Percentiles rank a stretch among this genome's conserved stretches.
Conservation (phyloP, 2,113 vertebrate species). For the Pimephales promelas region DNA sequence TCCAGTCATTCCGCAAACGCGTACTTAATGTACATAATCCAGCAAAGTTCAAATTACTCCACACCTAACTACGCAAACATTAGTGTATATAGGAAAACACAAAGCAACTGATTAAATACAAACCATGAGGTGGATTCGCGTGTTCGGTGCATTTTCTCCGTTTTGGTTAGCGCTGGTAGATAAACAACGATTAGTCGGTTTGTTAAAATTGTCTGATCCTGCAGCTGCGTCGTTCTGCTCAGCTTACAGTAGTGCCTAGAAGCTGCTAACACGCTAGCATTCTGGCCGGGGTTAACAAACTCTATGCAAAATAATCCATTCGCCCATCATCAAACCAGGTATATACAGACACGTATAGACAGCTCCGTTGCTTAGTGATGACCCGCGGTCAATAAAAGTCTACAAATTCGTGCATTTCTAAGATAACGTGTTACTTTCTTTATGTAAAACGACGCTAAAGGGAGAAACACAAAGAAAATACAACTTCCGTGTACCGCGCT, state of each 20-base stretch:
- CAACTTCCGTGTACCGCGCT: constrained; percentile 78
- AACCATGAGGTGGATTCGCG: constrained; percentile 47
- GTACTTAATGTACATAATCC: neutral
- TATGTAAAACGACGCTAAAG: constrained; percentile 77
- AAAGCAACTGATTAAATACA: constrained; percentile 28
- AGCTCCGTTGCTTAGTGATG: neutral
- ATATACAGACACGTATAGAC: neutral
- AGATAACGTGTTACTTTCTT: constrained; percentile 64
- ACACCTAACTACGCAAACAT: constrained; percentile 31
- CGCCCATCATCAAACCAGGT: constrained; percentile 54
- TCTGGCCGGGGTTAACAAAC: constrained; percentile 58
- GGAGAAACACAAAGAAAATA: constrained; percentile 83
- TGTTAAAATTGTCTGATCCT: constrained; percentile 39
- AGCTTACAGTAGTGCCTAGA: constrained; percentile 43
- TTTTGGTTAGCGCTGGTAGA: constrained; percentile 15
- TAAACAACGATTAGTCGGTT: neutral
- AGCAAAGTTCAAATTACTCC: constrained; percentile 30
- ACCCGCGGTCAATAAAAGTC: constrained; percentile 1
- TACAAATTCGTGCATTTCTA: constrained; percentile 45
- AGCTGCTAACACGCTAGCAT: constrained; percentile 44
- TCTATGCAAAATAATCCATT: constrained; percentile 63
- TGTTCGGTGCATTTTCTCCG: constrained; percentile 45
- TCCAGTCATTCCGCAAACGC: neutral
- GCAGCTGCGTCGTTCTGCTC: constrained; percentile 44
- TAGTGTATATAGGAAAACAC: neutral